Conservation (phyloP, 2,113 vertebrate genomes). For the Pandion haliaetus region DNA sequence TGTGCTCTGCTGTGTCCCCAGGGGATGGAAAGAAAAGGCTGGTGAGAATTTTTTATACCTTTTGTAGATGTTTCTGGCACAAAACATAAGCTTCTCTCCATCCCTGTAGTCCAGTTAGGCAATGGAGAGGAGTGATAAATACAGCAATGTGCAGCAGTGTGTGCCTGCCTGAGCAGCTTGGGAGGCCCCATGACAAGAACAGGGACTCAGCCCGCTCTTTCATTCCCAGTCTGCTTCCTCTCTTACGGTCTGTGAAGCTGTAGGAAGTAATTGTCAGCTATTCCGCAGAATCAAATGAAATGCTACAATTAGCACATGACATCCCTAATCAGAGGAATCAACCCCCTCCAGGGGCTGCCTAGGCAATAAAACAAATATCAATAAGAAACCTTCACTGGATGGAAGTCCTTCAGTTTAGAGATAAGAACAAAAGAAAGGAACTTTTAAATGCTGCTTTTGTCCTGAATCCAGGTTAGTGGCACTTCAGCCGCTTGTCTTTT, state of each 20-base stretch:
- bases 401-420: neutral
- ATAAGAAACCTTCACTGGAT: neutral
- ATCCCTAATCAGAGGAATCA: neutral
- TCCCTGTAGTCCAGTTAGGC: neutral
- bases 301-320: neutral
- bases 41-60: neutral
- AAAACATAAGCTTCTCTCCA: neutral
- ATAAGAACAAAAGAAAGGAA: neutral
- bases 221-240: neutral
- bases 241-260: neutral
- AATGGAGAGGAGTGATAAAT: neutral
- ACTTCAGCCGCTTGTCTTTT: neutral
- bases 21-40: neutral
- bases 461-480: neutral
- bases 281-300: neutral
- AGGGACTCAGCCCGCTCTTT: too few species aligned
- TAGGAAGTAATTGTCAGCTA: neutral
- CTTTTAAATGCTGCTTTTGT: neutral
- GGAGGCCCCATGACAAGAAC: neutral
- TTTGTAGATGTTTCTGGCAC: neutral
- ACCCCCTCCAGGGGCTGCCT: neutral
- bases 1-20: neutral
- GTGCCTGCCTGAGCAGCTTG: neutral
- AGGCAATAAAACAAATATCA: neutral
- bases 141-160: neutral